Percentiles rank a stretch among this genome's conserved stretches.
Conservation (phyloP, 2,888 invertebrate genomes). For the Xylocampa areola region DNA sequence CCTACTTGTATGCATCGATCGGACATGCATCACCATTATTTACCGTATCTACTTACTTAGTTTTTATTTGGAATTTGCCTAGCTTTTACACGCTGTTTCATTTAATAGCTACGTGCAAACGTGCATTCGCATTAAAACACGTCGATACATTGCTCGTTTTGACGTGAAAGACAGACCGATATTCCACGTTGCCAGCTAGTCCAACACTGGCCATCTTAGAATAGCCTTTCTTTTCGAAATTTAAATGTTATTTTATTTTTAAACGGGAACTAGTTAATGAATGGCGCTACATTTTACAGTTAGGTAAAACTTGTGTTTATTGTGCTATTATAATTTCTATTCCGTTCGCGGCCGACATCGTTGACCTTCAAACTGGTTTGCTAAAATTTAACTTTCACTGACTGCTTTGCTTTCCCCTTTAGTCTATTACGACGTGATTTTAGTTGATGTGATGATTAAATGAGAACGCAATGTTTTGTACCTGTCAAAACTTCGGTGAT, state of each 20-base stretch:
- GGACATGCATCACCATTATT: too few relatives aligned
- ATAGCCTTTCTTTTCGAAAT: not conserved
- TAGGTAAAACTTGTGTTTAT: not conserved
- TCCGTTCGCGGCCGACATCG: conserved; percentile 38
- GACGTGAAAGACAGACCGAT: too few relatives aligned
- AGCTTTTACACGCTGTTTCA: too few relatives aligned
- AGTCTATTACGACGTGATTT: conserved; percentile 38
- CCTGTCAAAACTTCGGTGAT: conserved; percentile 16
- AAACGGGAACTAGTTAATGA: not conserved
- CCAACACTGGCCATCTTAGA: too few relatives aligned
- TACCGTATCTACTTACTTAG: too few relatives aligned
- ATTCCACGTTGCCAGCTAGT: too few relatives aligned
- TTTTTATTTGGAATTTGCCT: too few relatives aligned
- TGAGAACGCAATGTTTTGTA: conserved; percentile 18
- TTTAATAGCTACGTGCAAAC: too few relatives aligned
- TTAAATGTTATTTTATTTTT: not conserved
- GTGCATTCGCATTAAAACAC: too few relatives aligned
- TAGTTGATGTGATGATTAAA: conserved; percentile 24
- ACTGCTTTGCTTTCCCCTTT: conserved; percentile 66
- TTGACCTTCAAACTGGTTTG: conserved; percentile 59
- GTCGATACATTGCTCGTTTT: too few relatives aligned
- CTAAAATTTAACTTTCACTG: conserved; percentile 67
- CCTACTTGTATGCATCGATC: too few relatives aligned
- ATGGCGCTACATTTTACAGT: conserved; percentile 10
- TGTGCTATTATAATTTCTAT: conserved; percentile 42